Conservation (phyloP, 2,888 invertebrate species). For the Nycteola revayana region DNA sequence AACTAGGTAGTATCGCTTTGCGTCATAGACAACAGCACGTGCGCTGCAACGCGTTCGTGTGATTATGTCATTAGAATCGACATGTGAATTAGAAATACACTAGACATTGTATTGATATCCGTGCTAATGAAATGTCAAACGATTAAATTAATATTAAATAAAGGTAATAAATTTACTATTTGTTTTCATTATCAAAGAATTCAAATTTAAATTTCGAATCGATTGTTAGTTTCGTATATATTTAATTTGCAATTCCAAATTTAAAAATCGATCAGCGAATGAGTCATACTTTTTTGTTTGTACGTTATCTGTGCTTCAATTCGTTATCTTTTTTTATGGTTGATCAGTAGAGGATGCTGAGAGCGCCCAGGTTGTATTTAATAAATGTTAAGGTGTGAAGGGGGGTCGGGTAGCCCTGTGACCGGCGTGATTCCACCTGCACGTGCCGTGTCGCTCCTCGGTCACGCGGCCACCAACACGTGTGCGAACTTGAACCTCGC, state of each 20-base stretch:
- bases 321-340: too few species aligned
- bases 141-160: not conserved
- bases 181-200: too few species aligned
- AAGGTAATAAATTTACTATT: too few species aligned
- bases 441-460: constrained; percentile 49
- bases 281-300: too few species aligned
- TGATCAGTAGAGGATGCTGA: too few species aligned
- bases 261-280: too few species aligned
- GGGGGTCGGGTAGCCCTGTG: constrained; percentile 20
- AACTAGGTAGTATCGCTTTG: constrained; percentile 1
- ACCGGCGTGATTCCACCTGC: constrained; percentile 50
- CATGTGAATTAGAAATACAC: constrained; percentile 22
- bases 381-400: too few species aligned
- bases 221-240: too few species aligned
- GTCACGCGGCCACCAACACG: constrained; percentile 72
- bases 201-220: too few species aligned
- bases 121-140: constrained; percentile 4
- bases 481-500: constrained; percentile 73
- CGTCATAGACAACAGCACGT: constrained; percentile 24
- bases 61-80: constrained; percentile 27
- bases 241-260: too few species aligned
- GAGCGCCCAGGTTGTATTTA: too few species aligned
- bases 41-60: constrained; percentile 21
- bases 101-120: constrained; percentile 9
- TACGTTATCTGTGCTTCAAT: too few species aligned